Evolutionary conservation across 2,797 vertebrate genomes (phyloP).

Genomic region (Petrocephalus schoutedeni): DNA sequence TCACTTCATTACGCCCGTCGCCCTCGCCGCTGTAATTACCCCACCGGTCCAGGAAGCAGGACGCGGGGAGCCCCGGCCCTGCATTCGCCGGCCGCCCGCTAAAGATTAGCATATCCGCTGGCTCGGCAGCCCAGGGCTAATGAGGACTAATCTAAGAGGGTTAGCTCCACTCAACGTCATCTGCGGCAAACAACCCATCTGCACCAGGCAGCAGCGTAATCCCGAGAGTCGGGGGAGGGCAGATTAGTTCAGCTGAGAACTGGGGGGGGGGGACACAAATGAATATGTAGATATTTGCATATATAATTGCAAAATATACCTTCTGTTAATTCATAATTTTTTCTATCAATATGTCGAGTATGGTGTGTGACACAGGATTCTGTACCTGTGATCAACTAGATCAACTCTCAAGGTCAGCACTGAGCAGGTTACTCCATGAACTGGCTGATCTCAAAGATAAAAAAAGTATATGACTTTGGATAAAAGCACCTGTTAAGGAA

Average conservation of each 20-base stretch:
- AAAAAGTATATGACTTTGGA: not conserved
- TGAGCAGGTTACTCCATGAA: not conserved
- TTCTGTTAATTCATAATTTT: not conserved
- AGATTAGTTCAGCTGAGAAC: not conserved
- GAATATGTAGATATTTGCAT: not conserved
- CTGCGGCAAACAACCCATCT: conserved; percentile 29
- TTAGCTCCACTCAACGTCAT: conserved; percentile 34
- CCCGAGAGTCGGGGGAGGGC: not conserved
- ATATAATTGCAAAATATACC: not conserved
- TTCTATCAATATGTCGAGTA: not conserved
- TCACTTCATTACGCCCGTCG: conserved; percentile 32
- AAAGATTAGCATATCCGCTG: conserved; percentile 33
- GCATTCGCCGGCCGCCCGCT: conserved; percentile 1
- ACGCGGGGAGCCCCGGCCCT: not conserved
- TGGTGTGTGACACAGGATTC: not conserved
- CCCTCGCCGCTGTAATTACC: not conserved
- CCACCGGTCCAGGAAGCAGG: not conserved
- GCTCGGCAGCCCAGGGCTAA: conserved; percentile 30
- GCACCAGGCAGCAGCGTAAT: conserved; percentile 45
- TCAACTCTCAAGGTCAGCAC: not conserved
- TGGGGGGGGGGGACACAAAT: not conserved
- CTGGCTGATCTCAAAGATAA: not conserved
- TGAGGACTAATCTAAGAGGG: conserved; percentile 34
- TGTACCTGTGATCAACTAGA: not conserved
- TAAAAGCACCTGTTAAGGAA: not conserved